Evolutionary conservation across 2,797 vertebrate genomes (phyloP).

Genomic region (Myripristis murdjan): DNA sequence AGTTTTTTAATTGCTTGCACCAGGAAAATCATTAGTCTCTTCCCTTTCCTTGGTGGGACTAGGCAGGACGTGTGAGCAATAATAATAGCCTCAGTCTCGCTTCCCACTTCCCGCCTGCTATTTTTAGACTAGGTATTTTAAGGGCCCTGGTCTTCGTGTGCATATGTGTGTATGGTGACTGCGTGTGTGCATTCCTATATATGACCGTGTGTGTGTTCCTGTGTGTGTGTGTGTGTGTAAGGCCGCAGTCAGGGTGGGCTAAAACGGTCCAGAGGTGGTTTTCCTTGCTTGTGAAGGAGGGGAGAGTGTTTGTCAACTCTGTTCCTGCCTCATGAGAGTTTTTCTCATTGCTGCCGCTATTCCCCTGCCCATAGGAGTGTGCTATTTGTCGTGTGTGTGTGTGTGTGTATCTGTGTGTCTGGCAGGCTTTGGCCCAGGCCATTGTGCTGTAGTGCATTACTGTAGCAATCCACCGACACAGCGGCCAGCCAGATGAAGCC

Average conservation of each 20-base stretch:
- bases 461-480: conserved; percentile 78
- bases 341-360: conserved; percentile 74
- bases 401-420: conserved; percentile 61
- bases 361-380: conserved; percentile 67
- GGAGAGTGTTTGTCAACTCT: conserved; percentile 73
- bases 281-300: conserved; percentile 67
- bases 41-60: conserved; percentile 85
- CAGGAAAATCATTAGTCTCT: conserved; percentile 92
- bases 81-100: conserved; percentile 83
- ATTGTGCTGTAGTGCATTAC: conserved; percentile 79
- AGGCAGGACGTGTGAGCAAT: conserved; percentile 85
- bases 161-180: conserved; percentile 12
- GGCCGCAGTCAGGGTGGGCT: conserved; percentile 52
- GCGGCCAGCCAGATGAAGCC: conserved; percentile 85
- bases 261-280: conserved; percentile 75
- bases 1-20: conserved; percentile 95
- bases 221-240: conserved; percentile 17
- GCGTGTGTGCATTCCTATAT: conserved; percentile 18
- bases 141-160: conserved; percentile 45
- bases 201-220: not conserved
- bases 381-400: conserved; percentile 58
- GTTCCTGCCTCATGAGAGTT: conserved; percentile 74
- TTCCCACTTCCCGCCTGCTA: conserved; percentile 76
- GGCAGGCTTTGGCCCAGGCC: conserved; percentile 66
- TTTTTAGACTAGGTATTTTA: conserved; percentile 85